Conservation (phyloP, 2,797 vertebrate species). For the Sciurus carolinensis region DNA sequence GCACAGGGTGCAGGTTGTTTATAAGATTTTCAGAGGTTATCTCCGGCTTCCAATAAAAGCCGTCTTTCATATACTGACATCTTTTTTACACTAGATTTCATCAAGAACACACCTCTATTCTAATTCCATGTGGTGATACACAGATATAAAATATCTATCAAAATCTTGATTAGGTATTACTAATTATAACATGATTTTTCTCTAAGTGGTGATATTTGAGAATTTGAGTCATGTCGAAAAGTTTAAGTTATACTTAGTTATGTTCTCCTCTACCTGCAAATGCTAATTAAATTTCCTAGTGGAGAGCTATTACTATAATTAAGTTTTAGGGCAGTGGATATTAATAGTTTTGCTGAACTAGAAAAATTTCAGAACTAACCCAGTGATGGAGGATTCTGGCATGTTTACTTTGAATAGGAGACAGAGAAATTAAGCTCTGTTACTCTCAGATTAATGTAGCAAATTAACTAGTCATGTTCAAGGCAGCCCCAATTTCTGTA, state of each 20-base stretch:
- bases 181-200: constrained; percentile 17
- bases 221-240: constrained; percentile 44
- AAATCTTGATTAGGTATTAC: constrained; percentile 46
- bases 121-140: background rate
- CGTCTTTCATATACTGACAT: background rate
- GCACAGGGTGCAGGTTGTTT: constrained; percentile 32
- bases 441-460: constrained; percentile 76
- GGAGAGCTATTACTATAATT: constrained; percentile 68
- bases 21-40: constrained; percentile 25
- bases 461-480: constrained; percentile 79
- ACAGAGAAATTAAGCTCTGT: constrained; percentile 74
- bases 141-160: background rate
- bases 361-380: constrained; percentile 54
- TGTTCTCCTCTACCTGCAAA: constrained; percentile 59
- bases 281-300: constrained; percentile 62
- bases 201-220: background rate
- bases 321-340: constrained; percentile 69
- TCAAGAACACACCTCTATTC: background rate
- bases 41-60: constrained; percentile 36
- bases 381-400: constrained; percentile 35
- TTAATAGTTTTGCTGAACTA: constrained; percentile 78
- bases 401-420: constrained; percentile 64
- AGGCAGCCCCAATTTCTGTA: constrained; percentile 73
- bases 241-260: constrained; percentile 38
- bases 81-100: background rate